Conservation (phyloP, 2,888 invertebrate species). For the Synanthedon tipuliformis region DNA sequence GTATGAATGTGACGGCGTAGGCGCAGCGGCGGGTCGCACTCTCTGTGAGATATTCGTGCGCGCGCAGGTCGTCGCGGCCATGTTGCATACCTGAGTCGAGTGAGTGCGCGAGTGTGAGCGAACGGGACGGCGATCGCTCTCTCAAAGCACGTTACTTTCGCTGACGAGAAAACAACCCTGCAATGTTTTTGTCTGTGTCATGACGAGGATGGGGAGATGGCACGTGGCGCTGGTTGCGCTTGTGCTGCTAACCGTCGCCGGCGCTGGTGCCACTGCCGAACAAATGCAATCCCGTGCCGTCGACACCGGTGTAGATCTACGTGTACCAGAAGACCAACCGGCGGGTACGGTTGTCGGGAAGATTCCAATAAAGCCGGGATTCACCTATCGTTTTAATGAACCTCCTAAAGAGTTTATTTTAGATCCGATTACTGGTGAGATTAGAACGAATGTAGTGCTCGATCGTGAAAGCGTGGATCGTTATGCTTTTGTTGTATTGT, state of each 20-base stretch:
- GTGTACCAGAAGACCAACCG: constrained; percentile 87
- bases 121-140: constrained; percentile 58
- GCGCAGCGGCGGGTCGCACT: constrained; percentile 63
- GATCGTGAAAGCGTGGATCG: constrained; percentile 87
- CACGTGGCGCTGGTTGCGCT: constrained; percentile 60
- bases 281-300: constrained; percentile 91
- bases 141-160: constrained; percentile 46
- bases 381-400: constrained; percentile 94
- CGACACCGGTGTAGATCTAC: constrained; percentile 87
- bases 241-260: constrained; percentile 48
- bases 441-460: constrained; percentile 82
- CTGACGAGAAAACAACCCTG: constrained; percentile 47
- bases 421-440: constrained; percentile 86
- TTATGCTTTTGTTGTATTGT: constrained; percentile 91
- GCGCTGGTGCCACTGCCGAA: constrained; percentile 52
- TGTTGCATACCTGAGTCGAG: constrained; percentile 69
- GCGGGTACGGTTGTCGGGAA: constrained; percentile 86
- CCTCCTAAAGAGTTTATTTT: constrained; percentile 88
- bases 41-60: constrained; percentile 67
- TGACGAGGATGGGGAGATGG: constrained; percentile 62
- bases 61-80: constrained; percentile 67
- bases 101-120: constrained; percentile 61
- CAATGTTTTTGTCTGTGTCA: constrained; percentile 56
- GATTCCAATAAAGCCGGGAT: constrained; percentile 88
- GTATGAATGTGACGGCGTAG: constrained; percentile 65